Evolutionary conservation across 2,888 invertebrate species (phyloP), one percentile per base, ranked within the genome.

Genomic region (Epistrophe grossulariae): DNA sequence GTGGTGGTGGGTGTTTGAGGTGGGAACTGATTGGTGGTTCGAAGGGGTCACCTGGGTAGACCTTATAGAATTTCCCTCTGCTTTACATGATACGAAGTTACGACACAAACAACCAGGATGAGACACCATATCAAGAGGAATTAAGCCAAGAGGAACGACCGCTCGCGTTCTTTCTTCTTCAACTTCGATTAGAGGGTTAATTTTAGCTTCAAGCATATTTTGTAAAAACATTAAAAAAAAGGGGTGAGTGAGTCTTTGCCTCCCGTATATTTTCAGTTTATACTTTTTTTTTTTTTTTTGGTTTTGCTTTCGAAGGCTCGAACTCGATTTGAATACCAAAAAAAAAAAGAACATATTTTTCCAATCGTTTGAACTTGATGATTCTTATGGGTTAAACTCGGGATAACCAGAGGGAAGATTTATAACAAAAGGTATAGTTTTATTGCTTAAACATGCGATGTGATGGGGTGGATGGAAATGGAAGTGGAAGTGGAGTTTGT

Each of bases 171-270:
- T 62, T 87, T 76, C 82, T 66, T 72, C 68, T 87, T 83, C 83
- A 48, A 72, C 82, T 79, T 62, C 74, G 68, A 87, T 87, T 79
- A 79, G 66, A 62, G 87, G 83, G 74, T 87, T 87, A 87, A 87
- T 83, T 87, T 79, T 76, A 28, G 79, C 87, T 79, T 28, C 31
- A 62, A 83, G 87, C 87, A 64, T 66, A 82, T 74, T 79, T 62
- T 40, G 40, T 50, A 24, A 31, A 77, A 68, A 55, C 11, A 35
- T 11, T 45, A 1, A 50, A 11, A 50, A 11, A 38, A 19, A 40
- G 45, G 17, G 50, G 64, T 77, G 68, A 50, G 81, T 52, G 9
- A 70, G 59, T 43, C 1, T 15, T 55, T 66, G 28, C 6, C 43
- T 52, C 28, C 55, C 64, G 59, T 38, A 17, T 68, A 31, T 48